Conservation (phyloP, 2,888 invertebrate species). For the Drosophila fulvimacula region DNA sequence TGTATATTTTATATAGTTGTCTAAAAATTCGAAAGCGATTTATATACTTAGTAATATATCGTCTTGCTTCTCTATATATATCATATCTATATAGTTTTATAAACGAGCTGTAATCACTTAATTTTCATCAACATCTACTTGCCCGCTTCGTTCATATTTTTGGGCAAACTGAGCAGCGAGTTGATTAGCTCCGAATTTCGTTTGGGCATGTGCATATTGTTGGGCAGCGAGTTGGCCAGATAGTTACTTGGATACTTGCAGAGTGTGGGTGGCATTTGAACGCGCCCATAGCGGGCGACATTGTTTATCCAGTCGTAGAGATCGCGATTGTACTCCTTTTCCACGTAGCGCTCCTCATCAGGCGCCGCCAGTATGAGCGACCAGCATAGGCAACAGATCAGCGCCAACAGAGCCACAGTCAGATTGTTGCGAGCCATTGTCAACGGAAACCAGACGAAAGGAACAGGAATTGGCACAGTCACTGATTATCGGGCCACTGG, state of each 20-base stretch:
- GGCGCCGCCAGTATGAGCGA: slow-evolving; percentile 71
- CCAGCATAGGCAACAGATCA: slow-evolving; percentile 35
- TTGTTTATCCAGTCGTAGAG: slow-evolving; percentile 81
- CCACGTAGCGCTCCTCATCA: slow-evolving; percentile 83
- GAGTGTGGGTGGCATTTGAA: slow-evolving; percentile 61
- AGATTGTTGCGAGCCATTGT: slow-evolving; percentile 52
- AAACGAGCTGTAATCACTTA: not conserved
- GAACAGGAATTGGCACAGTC: slow-evolving; percentile 6
- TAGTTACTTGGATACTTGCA: slow-evolving; percentile 77
- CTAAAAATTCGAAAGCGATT: slow-evolving; percentile 31
- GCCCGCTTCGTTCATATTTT: slow-evolving; percentile 90
- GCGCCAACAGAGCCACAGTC: slow-evolving; percentile 39
- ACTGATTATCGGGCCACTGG: slow-evolving; percentile 27
- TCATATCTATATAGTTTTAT: slow-evolving; percentile 24
- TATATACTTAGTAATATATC: slow-evolving; percentile 18
- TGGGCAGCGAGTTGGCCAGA: slow-evolving; percentile 62
- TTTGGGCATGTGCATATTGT: slow-evolving; percentile 86
- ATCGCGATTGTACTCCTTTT: slow-evolving; percentile 83
- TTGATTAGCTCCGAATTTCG: slow-evolving; percentile 91
- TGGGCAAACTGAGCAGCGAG: slow-evolving; percentile 90
- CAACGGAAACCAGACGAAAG: not conserved
- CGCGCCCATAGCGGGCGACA: slow-evolving; percentile 72
- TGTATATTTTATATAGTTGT: slow-evolving; percentile 23
- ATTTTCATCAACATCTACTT: slow-evolving; percentile 84
- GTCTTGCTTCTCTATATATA: slow-evolving; percentile 36